Percentiles rank a stretch among this genome's conserved stretches.
These are phyloP conservation scores for Hypercompe scribonia DNA, from an alignment of 2,888 invertebrate genomes.

Conservation along the genomic window DNA sequence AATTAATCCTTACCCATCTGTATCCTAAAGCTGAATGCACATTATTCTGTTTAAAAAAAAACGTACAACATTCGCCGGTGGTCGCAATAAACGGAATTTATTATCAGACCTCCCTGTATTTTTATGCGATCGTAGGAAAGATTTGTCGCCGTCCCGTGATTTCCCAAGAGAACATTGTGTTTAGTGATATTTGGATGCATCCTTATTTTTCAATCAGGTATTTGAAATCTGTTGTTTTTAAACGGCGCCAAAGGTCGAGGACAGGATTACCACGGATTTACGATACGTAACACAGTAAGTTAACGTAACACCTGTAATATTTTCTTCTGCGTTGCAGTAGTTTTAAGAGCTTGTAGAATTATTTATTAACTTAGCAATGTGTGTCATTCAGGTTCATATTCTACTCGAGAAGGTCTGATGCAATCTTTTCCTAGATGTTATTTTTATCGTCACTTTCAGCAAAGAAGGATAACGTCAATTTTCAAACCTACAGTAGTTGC, in stretches of 20 bases:
- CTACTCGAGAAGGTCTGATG: neutral
- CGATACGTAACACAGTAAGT: neutral
- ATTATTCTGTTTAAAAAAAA: constrained; percentile 50
- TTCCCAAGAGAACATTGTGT: constrained; percentile 71
- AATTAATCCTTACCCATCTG: constrained; percentile 52
- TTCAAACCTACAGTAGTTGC: neutral
- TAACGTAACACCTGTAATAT: neutral
- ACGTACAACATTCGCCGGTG: constrained; percentile 45
- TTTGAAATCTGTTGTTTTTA: constrained; percentile 34
- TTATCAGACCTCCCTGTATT: constrained; percentile 63
- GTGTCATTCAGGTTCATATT: neutral
- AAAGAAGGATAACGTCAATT: neutral
- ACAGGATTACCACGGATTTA: neutral
- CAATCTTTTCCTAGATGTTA: neutral
- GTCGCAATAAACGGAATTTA: constrained; percentile 75
- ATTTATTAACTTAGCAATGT: neutral
- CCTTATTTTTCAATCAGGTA: constrained; percentile 67
- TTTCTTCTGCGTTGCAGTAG: neutral
- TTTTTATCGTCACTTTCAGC: neutral
- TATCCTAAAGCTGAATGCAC: constrained; percentile 50
- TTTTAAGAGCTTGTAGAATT: too few species aligned
- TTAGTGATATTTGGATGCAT: constrained; percentile 66
- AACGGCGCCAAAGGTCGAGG: neutral
- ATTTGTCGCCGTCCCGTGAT: constrained; percentile 73
- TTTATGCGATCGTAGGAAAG: constrained; percentile 66